Conservation (phyloP, 1,140 invertebrate species). For the Drosophila ogumai region DNA sequence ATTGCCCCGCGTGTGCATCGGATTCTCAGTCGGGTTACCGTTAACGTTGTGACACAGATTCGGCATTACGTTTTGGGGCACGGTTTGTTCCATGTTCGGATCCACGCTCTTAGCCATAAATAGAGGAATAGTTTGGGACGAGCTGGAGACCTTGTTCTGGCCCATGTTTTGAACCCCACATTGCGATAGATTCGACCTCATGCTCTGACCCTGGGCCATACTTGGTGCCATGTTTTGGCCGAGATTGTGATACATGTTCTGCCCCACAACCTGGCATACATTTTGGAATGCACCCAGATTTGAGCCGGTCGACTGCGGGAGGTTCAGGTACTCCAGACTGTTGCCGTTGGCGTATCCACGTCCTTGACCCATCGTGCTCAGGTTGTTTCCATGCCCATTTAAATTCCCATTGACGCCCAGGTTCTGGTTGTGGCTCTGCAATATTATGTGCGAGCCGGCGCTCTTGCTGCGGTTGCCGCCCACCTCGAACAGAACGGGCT, state of each 20-base stretch:
- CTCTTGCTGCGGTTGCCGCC: slow-evolving; percentile 1
- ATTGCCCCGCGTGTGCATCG: background rate
- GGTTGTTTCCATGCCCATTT: background rate
- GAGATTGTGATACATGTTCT: background rate
- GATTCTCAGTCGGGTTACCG: background rate
- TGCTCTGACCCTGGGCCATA: background rate
- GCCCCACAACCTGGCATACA: background rate
- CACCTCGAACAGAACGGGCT: slow-evolving; percentile 32
- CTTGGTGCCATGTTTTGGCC: background rate
- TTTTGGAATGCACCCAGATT: background rate
- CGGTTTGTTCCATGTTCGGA: background rate
- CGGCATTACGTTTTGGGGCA: background rate
- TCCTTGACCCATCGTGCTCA: background rate
- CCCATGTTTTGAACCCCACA: background rate
- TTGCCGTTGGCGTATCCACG: background rate
- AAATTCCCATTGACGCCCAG: background rate
- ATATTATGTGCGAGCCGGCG: background rate
- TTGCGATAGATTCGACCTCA: background rate
- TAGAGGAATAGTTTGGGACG: background rate
- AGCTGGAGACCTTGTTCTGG: background rate
- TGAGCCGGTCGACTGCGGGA: background rate
- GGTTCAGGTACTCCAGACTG: background rate
- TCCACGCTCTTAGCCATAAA: background rate
- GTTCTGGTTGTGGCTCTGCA: background rate
- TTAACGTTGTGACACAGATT: background rate